phyloP scores from a whole-genome alignment of 2,888 invertebrate genomes.

The Nemoura dubitans region DNA sequence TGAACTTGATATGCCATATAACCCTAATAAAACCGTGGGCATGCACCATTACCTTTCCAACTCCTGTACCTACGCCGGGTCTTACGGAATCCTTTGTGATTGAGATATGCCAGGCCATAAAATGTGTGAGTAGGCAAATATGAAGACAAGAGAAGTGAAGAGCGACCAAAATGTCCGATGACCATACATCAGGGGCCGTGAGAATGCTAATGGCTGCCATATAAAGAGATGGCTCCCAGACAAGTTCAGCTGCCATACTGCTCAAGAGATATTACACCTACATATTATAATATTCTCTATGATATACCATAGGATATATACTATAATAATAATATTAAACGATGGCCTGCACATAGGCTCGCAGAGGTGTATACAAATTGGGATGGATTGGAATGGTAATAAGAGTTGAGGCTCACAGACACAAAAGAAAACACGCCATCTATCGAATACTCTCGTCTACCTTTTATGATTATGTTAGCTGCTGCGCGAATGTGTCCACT shows the following conservation, averaged over 20 bases:
- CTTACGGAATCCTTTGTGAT: slow-evolving; percentile 28
- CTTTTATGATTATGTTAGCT: slow-evolving; percentile 35
- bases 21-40: slow-evolving; percentile 7
- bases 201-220: slow-evolving; percentile 30
- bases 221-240: slow-evolving; percentile 5
- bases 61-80: slow-evolving; percentile 18
- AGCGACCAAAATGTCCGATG: slow-evolving; percentile 2
- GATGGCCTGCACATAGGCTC: background rate
- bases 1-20: slow-evolving; percentile 12
- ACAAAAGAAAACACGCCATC: slow-evolving; percentile 40
- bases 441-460: slow-evolving; percentile 31
- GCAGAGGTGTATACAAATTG: slow-evolving; percentile 35
- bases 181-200: slow-evolving; percentile 1
- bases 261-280: background rate
- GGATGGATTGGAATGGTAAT: slow-evolving; percentile 16
- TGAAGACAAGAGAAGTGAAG: slow-evolving; percentile 26
- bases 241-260: background rate
- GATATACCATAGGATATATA: too few species aligned
- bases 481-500: slow-evolving; percentile 44
- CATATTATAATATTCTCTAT: background rate
- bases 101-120: slow-evolving; percentile 31
- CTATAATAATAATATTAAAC: slow-evolving; percentile 39
- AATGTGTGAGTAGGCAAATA: slow-evolving; percentile 31
- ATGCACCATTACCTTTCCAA: background rate
- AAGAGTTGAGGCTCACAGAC: slow-evolving; percentile 17